These are phyloP conservation scores for Hecatera dysodea DNA, from an alignment of 2,888 invertebrate genomes.

Conservation along the genomic window DNA sequence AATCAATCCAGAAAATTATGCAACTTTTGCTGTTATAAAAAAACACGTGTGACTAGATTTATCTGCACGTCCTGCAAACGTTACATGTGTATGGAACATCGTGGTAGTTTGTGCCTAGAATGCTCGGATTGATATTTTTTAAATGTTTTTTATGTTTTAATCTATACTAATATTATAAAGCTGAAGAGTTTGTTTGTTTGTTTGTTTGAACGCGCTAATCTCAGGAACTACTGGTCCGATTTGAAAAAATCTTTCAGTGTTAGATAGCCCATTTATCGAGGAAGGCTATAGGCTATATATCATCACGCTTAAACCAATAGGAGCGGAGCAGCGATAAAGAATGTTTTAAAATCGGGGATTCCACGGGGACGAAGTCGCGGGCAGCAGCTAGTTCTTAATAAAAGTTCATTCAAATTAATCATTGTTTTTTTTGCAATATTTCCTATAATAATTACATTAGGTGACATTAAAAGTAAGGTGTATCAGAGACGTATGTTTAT, in stretches of 20 bases:
- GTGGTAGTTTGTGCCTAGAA: slow-evolving; percentile 32
- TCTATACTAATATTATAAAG: too few relatives aligned
- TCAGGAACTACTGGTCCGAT: too few relatives aligned
- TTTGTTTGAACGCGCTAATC: too few relatives aligned
- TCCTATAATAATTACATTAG: background rate
- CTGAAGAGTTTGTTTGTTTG: too few relatives aligned
- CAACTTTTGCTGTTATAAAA: slow-evolving; percentile 25
- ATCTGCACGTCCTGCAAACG: slow-evolving; percentile 34
- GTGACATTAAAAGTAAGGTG: slow-evolving; percentile 13
- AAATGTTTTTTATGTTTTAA: slow-evolving; percentile 2
- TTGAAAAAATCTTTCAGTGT: too few relatives aligned
- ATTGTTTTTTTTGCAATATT: background rate
- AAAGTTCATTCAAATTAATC: slow-evolving; percentile 1
- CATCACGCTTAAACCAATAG: too few relatives aligned
- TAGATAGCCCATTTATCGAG: too few relatives aligned
- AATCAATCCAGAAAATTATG: slow-evolving; percentile 37
- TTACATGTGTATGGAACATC: slow-evolving; percentile 38
- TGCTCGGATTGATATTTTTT: slow-evolving; percentile 9
- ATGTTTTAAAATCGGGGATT: too few relatives aligned
- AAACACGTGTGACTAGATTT: slow-evolving; percentile 22
- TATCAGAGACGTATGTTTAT: slow-evolving; percentile 11
- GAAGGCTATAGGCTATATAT: too few relatives aligned
- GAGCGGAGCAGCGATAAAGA: too few relatives aligned
- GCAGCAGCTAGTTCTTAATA: too few relatives aligned
- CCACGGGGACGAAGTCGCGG: too few relatives aligned